phyloP scores from a whole-genome alignment of 2,797 vertebrate species.

The Delichon dasypus region DNA sequence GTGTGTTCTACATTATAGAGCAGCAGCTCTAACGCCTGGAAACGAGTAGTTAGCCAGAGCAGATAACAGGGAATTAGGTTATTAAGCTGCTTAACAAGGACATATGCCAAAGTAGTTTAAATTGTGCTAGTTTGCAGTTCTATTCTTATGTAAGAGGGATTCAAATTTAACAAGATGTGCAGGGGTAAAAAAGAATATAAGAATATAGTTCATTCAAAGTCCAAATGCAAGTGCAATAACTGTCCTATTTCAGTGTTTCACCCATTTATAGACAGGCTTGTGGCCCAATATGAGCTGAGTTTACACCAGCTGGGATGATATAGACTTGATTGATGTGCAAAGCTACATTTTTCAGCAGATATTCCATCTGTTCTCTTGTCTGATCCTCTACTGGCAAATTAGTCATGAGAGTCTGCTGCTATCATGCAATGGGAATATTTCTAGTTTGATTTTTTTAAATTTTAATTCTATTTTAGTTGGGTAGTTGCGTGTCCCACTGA shows the following conservation, averaged over 20 bases:
- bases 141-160: background rate
- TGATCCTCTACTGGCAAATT: background rate
- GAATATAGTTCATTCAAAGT: background rate
- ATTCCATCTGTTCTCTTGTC: background rate
- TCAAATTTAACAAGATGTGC: background rate
- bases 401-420: background rate
- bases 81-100: slow-evolving; percentile 44
- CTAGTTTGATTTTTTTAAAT: background rate
- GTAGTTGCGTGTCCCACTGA: background rate
- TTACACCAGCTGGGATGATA: background rate
- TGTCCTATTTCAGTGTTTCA: background rate
- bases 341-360: background rate
- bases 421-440: background rate
- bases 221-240: background rate
- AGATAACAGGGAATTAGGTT: slow-evolving; percentile 48
- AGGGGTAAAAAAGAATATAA: background rate
- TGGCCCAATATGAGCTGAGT: background rate
- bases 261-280: background rate
- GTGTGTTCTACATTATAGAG: background rate
- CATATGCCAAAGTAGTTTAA: slow-evolving; percentile 42
- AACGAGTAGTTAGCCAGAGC: background rate
- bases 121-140: slow-evolving; percentile 44
- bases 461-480: background rate
- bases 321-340: background rate
- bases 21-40: slow-evolving; percentile 16